Base-by-base conservation (phyloP, 2,888 invertebrate genomes). In the Gymnoscelis rufifasciata region DNA sequence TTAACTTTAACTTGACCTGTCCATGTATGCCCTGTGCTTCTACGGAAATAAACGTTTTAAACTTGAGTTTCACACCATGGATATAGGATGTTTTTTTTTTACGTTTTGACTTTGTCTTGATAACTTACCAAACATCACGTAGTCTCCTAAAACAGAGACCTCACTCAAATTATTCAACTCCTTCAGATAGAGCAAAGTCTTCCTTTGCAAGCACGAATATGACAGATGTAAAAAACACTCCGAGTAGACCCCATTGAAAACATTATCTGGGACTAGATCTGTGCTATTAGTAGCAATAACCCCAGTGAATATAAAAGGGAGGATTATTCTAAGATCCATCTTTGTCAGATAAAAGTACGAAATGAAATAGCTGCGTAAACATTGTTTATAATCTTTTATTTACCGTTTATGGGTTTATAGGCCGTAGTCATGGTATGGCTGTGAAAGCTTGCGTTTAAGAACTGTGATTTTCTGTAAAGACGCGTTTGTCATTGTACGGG, bases 161-260 rank as follows among this genome's bases (percentile, higher is more conserved):
- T 90, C 89, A 53, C 88, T 81, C 39, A 91, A 66, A 35, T 78
- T 75, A 49, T 89, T 88, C 1, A 92, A 68, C 12, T 88, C 79
- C 45, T 90, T 89, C 48, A 92, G 65, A 70, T 90, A 92, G 35
- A 88, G 60, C 6, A 90, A 71, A 1, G 91, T 84, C 59, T 90
- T 90, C 52, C 81, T 89, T 63, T 90, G 91, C 14, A 91, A 72
- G 60, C 92, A 92, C 15, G 76, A 66, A 46, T 90, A 86, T 0
- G 91, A 92, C 1, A 91, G 65, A 57, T 87, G 83, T 15, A 90
- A 43, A 33, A 92, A 72, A 60, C 92, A 92, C 52, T 90, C 78
- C 29, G 79, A 50, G 73, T 91, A 89, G 56, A 91, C 79, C 63
- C 89, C 78, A 66, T 88, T 71, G 58, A 91, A 74, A 26, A 80